Percentiles rank a stretch among this genome's conserved stretches.
phyloP scores from a whole-genome alignment of 1,140 invertebrate species.

The Drosophila nigromelanica region DNA sequence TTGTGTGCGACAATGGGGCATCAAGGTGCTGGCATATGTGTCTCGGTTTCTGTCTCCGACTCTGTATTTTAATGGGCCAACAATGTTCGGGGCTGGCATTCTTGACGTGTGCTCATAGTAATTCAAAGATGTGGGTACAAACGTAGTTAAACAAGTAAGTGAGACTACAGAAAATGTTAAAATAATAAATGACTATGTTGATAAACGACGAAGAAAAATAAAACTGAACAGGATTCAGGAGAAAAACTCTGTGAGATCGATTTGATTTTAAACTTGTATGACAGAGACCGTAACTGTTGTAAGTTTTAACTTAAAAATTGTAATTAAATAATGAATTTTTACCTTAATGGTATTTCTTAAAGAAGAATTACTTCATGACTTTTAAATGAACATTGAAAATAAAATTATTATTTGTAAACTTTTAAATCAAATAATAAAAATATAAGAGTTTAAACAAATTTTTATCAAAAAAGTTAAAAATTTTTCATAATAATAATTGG shows the following conservation, averaged over 20 bases:
- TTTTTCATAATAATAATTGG: too few relatives aligned
- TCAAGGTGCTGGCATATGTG: constrained; percentile 13
- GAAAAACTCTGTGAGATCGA: not conserved
- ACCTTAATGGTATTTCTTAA: too few relatives aligned
- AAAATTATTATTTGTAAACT: too few relatives aligned
- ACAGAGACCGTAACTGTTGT: too few relatives aligned
- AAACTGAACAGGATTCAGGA: not conserved
- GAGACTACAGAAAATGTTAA: not conserved
- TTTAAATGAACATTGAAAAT: too few relatives aligned
- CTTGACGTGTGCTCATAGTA: not conserved
- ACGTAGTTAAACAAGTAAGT: constrained; percentile 1
- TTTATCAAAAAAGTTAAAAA: too few relatives aligned
- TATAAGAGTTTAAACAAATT: too few relatives aligned
- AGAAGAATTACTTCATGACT: too few relatives aligned
- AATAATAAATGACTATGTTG: not conserved
- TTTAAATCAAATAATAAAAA: too few relatives aligned
- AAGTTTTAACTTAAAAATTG: too few relatives aligned
- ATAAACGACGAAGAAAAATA: not conserved
- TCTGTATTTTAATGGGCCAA: constrained; percentile 23
- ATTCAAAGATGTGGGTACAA: not conserved
- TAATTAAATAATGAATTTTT: too few relatives aligned
- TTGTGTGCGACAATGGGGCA: constrained; percentile 11
- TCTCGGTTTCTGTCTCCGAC: not conserved
- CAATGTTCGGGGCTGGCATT: constrained; percentile 6
- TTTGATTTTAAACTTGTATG: not conserved